A percentile compares a stretch with the other conserved stretches of the same genome.
phyloP scores from a whole-genome alignment of 1,140 invertebrate species.

The Pseudomyrmex gracilis region DNA sequence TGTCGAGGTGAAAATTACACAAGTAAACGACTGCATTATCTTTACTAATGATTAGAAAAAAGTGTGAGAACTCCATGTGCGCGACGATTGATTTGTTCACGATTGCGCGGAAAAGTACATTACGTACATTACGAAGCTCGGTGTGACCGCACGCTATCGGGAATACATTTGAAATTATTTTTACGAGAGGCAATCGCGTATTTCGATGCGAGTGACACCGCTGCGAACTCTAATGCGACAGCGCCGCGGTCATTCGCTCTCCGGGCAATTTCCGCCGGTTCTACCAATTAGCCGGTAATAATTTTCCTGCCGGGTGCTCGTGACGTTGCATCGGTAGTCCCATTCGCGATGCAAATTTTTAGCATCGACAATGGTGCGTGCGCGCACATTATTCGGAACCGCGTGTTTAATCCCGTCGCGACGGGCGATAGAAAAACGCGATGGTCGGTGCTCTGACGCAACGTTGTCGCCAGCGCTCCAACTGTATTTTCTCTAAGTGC shows the following conservation, averaged over 20 bases:
- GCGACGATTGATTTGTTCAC: neutral
- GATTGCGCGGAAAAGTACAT: conserved; percentile 17
- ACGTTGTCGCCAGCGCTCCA: neutral
- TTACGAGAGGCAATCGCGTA: conserved; percentile 34
- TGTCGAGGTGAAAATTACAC: no score
- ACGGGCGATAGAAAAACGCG: neutral
- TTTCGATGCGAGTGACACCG: neutral
- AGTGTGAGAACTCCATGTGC: no score
- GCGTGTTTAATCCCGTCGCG: conserved; percentile 23
- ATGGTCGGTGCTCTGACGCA: neutral
- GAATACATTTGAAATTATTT: conserved; percentile 43
- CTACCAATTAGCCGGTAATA: conserved; percentile 54
- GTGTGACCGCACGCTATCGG: conserved; percentile 12
- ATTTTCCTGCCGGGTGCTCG: conserved; percentile 25
- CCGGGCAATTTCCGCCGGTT: conserved; percentile 40
- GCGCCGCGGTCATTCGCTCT: conserved; percentile 18
- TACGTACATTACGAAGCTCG: conserved; percentile 10
- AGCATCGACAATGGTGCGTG: neutral
- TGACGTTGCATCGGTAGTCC: neutral
- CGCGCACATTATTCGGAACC: conserved; percentile 25
- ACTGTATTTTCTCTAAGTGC: conserved; percentile 44
- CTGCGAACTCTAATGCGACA: conserved; percentile 39
- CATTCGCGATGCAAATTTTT: conserved; percentile 41
- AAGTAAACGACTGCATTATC: no score
- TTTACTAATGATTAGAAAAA: neutral